phyloP scores from a whole-genome alignment of 2,797 vertebrate species.

The Sphenopsis melanotis region DNA sequence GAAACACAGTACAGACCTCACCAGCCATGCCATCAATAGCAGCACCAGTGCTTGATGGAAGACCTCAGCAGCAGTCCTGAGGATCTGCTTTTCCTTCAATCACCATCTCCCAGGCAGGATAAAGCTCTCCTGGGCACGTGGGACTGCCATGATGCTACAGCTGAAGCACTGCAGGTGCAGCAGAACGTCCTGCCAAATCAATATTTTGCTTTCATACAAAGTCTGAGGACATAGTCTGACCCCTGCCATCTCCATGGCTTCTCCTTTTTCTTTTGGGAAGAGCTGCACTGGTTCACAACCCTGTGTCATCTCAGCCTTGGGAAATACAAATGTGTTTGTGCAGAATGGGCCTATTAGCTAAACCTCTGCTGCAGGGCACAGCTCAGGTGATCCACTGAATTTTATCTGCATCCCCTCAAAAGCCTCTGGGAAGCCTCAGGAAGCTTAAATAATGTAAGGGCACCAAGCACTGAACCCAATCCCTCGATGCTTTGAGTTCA shows the following conservation, averaged over 20 bases:
- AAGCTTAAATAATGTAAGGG: neutral
- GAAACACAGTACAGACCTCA: slow-evolving; percentile 8
- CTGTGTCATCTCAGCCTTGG: neutral
- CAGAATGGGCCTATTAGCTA: neutral
- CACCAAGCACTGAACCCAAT: neutral
- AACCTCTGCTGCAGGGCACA: neutral
- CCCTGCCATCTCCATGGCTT: neutral
- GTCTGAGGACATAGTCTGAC: neutral
- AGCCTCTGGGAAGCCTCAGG: neutral
- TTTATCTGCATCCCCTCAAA: neutral
- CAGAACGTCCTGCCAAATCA: neutral
- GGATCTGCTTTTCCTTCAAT: neutral
- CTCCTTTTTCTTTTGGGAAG: neutral
- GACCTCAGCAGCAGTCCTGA: neutral
- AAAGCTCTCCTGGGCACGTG: neutral
- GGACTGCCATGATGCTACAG: neutral
- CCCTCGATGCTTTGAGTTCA: neutral
- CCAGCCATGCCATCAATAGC: neutral
- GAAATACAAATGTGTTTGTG: neutral
- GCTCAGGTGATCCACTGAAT: neutral
- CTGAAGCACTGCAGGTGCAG: neutral
- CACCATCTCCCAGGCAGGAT: fast-evolving
- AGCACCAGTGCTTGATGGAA: neutral
- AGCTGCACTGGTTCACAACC: neutral
- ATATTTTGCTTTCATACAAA: neutral